Evolutionary conservation across 2,888 invertebrate genomes (phyloP).

Genomic region (Harmothoe impar): DNA sequence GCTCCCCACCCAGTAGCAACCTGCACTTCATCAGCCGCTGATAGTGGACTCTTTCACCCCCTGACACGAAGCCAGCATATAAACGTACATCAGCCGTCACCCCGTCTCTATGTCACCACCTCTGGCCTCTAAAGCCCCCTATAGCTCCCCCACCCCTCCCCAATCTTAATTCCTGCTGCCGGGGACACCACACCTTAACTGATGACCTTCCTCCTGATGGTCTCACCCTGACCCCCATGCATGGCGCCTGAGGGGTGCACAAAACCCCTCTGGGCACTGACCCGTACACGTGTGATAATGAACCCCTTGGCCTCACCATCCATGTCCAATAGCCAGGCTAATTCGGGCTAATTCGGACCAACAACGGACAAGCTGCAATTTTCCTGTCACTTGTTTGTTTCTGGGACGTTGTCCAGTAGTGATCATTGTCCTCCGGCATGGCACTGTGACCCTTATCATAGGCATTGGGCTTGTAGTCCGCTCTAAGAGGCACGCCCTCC

Average conservation of each 20-base stretch:
- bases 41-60: slow-evolving; percentile 8
- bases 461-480: background rate
- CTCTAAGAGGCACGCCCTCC: slow-evolving; percentile 20
- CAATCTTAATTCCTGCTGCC: background rate
- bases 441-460: background rate
- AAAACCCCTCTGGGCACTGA: slow-evolving; percentile 20
- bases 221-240: background rate
- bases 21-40: background rate
- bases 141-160: background rate
- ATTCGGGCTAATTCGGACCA: slow-evolving; percentile 35
- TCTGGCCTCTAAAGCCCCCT: background rate
- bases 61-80: background rate
- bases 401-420: background rate
- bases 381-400: slow-evolving; percentile 50
- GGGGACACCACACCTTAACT: slow-evolving; percentile 37
- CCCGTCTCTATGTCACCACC: slow-evolving; percentile 8
- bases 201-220: slow-evolving; percentile 22
- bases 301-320: background rate
- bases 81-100: slow-evolving; percentile 36
- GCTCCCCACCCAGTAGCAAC: background rate
- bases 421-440: slow-evolving; percentile 9
- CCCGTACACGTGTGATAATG: slow-evolving; percentile 54
- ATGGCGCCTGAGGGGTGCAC: background rate
- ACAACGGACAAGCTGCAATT: slow-evolving; percentile 11
- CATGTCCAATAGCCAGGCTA: background rate